Base-by-base conservation (phyloP, 2,797 vertebrate species). In the Oreonectes daqikongensis region DNA sequence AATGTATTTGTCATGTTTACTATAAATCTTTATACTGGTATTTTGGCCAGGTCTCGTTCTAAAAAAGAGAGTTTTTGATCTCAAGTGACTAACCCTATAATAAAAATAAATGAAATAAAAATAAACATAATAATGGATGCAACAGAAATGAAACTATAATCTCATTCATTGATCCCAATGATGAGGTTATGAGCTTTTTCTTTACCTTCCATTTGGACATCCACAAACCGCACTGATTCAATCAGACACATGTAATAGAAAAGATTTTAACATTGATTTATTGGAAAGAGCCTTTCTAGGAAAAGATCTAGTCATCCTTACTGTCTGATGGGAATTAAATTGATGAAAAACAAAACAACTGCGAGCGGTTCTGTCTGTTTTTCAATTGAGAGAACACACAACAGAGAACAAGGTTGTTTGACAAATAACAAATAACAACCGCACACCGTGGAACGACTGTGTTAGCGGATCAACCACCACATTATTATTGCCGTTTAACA, bases 401-500 rank as follows among this genome's bases (percentile, higher is more conserved):
- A 50, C 48, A 9, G 48, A 7, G 4, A 50, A 50, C 48, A 50
- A 50, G n/a, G n/a, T 57, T 57, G 5, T 28, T 28, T 57, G 12
- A 57, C 53, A 57, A 57, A n/a, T n/a, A n/a, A 57, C 53, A 28
- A 57, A 57, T 57, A 57, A 53, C 32, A 75, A 30, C 9, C 11
- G 8, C 32, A 65, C 15, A 64, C 6, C 57, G 60, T 26, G 60
- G 53, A 71, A 69, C 80, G 63, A 78, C 69, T 30, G 69, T 68
- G 44, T 71, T 38, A 52, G 8, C 15, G 14, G 30, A 42, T 59
- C 20, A 28, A 79, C 69, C 20, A 20, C 5, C 65, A 67, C 50
- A 46, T 55, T 42, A 72, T 81, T 85, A 79, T 88, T 88, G 84
- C 28, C 52, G 22, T 42, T 70, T 44, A 70, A 86, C 87, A 83